A percentile compares a stretch with the other conserved stretches of the same genome.
Evolutionary conservation across 2,797 vertebrate species (phyloP).

Genomic region (Poeciliopsis turneri): DNA sequence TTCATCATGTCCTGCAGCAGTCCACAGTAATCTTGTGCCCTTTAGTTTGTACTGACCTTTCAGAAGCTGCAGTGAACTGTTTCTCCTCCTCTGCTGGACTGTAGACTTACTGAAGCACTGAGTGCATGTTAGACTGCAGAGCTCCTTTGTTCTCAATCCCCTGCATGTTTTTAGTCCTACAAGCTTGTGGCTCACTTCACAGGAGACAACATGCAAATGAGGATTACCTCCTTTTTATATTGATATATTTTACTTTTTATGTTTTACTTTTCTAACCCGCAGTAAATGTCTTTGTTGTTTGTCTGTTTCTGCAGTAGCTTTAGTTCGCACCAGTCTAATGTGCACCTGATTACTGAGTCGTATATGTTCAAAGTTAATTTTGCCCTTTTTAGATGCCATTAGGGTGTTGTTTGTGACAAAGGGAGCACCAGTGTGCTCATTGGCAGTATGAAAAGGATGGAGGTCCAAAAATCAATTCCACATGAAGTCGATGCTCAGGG

Average conservation of each 20-base stretch:
- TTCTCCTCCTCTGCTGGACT: constrained; percentile 80
- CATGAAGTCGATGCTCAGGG: not conserved
- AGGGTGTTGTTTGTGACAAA: not conserved
- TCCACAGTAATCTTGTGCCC: not conserved
- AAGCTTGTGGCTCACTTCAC: constrained; percentile 8
- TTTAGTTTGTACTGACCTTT: constrained; percentile 6
- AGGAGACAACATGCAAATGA: constrained; percentile 21
- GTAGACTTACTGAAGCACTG: constrained; percentile 57
- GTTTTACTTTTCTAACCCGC: not conserved
- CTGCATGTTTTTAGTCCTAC: constrained; percentile 57
- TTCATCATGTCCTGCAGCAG: not conserved
- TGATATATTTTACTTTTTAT: not conserved
- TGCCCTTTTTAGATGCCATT: not conserved
- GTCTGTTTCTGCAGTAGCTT: constrained; percentile 57
- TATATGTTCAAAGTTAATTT: not conserved
- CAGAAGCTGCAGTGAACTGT: constrained; percentile 47
- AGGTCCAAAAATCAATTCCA: not conserved
- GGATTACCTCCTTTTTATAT: constrained; percentile 18
- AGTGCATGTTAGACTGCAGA: constrained; percentile 74
- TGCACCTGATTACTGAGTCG: constrained; percentile 8
- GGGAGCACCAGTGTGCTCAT: no score
- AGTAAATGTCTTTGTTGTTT: constrained; percentile 32
- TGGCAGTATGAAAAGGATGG: no score
- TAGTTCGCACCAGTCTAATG: constrained; percentile 18
- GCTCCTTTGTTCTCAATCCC: constrained; percentile 39